Evolutionary conservation across 1,140 invertebrate species (phyloP).

Genomic region (Adoxophyes honmai): DNA sequence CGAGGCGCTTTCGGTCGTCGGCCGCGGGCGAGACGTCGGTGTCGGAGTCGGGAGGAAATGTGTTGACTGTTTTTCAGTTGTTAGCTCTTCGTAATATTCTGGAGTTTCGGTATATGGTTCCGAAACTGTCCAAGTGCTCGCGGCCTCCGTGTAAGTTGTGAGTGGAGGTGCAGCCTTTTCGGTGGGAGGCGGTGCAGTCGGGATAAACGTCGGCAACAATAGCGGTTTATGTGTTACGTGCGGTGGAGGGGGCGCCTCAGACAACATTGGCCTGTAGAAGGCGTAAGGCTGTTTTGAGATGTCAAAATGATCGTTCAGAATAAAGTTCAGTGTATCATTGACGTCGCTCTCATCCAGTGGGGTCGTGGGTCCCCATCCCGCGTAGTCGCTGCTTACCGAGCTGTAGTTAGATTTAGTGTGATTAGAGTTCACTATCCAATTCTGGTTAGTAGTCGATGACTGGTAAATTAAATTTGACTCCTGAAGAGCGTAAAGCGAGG

Average conservation of each 20-base stretch:
- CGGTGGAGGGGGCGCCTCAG: conserved; percentile 42
- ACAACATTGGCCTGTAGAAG: conserved; percentile 56
- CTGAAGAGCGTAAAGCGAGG: conserved; percentile 69
- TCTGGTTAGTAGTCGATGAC: conserved; percentile 71
- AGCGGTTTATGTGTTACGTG: conserved; percentile 22
- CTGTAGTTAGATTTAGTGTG: conserved; percentile 45
- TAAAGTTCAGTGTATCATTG: conserved; percentile 61
- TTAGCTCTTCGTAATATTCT: conserved; percentile 37
- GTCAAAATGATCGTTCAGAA: conserved; percentile 44
- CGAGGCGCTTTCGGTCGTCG: background rate
- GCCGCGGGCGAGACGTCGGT: conserved; percentile 6
- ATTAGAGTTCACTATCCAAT: conserved; percentile 59
- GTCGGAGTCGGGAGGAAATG: conserved; percentile 23
- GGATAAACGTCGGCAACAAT: conserved; percentile 43
- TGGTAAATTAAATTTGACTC: conserved; percentile 82
- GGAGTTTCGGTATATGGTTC: conserved; percentile 34
- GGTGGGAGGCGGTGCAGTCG: conserved; percentile 42
- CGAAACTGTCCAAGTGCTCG: conserved; percentile 21
- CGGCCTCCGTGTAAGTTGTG: conserved; percentile 3
- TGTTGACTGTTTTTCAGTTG: conserved; percentile 20
- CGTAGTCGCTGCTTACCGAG: conserved; percentile 66
- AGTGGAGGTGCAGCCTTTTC: conserved; percentile 16
- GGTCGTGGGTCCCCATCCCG: conserved; percentile 68
- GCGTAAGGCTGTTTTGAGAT: conserved; percentile 40
- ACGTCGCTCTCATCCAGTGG: conserved; percentile 41